Conservation (phyloP, 2,113 vertebrate genomes). For the Ondatra zibethicus region DNA sequence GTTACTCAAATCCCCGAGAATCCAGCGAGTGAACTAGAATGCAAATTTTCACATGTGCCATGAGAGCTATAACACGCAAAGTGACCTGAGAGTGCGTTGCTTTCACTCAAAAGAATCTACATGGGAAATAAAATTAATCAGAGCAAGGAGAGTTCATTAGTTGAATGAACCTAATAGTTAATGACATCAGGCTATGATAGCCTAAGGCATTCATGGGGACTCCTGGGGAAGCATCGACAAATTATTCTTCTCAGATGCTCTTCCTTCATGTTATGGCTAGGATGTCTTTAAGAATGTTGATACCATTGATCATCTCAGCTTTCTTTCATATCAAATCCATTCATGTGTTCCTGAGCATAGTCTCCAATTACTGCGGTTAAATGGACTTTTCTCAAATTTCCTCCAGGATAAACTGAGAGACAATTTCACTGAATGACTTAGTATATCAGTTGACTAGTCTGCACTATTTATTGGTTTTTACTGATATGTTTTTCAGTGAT, state of each 20-base stretch:
- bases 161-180: constrained; percentile 62
- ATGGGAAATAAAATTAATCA: constrained; percentile 76
- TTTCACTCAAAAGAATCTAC: constrained; percentile 33
- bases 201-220: constrained; percentile 21
- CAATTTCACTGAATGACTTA: constrained; percentile 3
- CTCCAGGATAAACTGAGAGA: constrained; percentile 15
- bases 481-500: background rate
- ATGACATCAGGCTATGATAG: constrained; percentile 46
- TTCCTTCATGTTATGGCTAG: background rate
- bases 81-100: background rate
- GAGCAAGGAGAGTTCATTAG: constrained; percentile 65
- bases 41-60: constrained; percentile 33
- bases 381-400: background rate
- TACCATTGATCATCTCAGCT: constrained; percentile 4
- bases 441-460: background rate
- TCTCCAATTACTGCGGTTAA: background rate
- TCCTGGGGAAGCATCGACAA: constrained; percentile 31
- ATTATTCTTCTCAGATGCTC: background rate
- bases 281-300: background rate
- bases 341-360: background rate
- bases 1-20: constrained; percentile 47
- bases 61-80: constrained; percentile 43
- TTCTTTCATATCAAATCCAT: constrained; percentile 51
- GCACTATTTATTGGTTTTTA: constrained; percentile 22
- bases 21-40: constrained; percentile 15